A percentile compares a stretch with the other conserved stretches of the same genome.
Conservation (phyloP, 1,140 invertebrate genomes). For the Oryctes rhinoceros region DNA sequence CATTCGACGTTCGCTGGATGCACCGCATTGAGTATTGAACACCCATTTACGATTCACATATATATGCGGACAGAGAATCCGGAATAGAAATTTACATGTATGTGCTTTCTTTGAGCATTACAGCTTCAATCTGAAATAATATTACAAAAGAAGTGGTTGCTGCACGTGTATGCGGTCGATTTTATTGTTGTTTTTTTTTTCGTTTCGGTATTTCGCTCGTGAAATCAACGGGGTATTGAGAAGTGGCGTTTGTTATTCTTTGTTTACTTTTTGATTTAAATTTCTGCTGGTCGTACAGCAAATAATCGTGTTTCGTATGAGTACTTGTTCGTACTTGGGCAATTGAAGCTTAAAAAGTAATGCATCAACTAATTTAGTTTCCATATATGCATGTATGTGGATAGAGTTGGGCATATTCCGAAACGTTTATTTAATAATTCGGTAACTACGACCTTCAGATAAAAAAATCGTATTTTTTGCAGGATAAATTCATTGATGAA, state of each 20-base stretch:
- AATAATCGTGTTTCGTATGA: too few species aligned
- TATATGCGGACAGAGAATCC: background rate
- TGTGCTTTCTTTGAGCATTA: slow-evolving; percentile 1
- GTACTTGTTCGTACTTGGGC: too few species aligned
- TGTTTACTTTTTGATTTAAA: too few species aligned
- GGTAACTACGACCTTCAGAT: too few species aligned
- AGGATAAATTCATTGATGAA: too few species aligned
- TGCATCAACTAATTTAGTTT: too few species aligned
- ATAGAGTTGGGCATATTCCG: too few species aligned
- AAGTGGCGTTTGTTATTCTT: background rate
- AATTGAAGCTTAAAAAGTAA: too few species aligned
- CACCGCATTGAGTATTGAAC: slow-evolving; percentile 27
- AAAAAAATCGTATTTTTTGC: too few species aligned
- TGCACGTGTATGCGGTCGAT: background rate
- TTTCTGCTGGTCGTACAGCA: too few species aligned
- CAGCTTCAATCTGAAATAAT: slow-evolving; percentile 22
- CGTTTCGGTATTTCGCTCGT: background rate
- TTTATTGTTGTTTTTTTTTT: background rate
- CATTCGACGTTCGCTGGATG: slow-evolving; percentile 13
- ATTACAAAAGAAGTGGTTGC: background rate
- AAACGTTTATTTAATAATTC: too few species aligned
- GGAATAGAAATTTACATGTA: slow-evolving; percentile 27
- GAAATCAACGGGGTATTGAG: background rate
- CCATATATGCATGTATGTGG: too few species aligned
- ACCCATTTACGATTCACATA: slow-evolving; percentile 35